Conservation (phyloP, 2,797 vertebrate species). For the Babyrousa celebensis region DNA sequence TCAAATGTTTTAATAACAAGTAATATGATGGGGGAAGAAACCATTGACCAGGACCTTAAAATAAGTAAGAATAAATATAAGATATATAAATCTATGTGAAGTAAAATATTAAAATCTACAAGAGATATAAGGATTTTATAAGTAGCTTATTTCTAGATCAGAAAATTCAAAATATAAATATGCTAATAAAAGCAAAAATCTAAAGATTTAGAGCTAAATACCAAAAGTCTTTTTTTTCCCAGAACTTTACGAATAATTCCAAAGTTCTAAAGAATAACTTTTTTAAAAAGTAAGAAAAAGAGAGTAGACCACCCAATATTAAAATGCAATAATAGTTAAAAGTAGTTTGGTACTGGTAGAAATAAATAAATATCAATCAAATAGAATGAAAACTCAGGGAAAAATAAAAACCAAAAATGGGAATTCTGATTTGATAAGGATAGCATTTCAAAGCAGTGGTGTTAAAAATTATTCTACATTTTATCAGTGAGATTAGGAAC, state of each 20-base stretch:
- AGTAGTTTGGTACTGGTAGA: background rate
- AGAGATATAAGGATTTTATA: background rate
- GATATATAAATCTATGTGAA: background rate
- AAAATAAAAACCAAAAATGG: background rate
- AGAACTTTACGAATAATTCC: conserved; percentile 49
- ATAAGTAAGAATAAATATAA: conserved; percentile 3
- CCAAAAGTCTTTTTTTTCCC: background rate
- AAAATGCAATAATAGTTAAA: conserved; percentile 39
- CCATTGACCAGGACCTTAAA: background rate
- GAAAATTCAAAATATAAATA: conserved; percentile 37
- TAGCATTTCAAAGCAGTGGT: background rate
- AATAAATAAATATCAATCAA: background rate
- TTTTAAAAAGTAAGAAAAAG: conserved; percentile 7
- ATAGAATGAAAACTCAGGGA: conserved; percentile 1
- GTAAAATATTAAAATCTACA: background rate
- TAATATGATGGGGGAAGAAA: background rate
- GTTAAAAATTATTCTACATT: conserved; percentile 29
- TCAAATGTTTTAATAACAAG: conserved; percentile 43
- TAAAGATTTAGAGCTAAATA: conserved; percentile 9
- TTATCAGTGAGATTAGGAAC: background rate
- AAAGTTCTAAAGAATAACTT: background rate
- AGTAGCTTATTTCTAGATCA: background rate
- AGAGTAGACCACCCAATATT: background rate
- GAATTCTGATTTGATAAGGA: conserved; percentile 7
- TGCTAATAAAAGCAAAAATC: background rate